Percentiles rank a stretch among this genome's conserved stretches.
These are phyloP conservation scores for Globodera rostochiensis DNA, from an alignment of 1,140 invertebrate species.

Conservation along the genomic window DNA sequence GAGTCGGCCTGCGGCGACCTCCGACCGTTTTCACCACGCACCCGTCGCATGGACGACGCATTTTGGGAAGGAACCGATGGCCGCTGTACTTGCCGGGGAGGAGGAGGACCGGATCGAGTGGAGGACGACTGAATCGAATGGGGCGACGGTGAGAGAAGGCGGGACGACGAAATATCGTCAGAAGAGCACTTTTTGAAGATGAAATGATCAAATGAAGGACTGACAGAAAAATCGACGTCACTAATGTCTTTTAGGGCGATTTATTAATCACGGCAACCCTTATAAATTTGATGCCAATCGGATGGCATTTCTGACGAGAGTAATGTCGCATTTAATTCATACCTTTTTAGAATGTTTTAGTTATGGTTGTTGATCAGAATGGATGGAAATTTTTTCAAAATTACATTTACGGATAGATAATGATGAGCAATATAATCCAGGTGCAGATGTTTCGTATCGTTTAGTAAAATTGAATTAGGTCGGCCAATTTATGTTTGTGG, in stretches of 20 bases:
- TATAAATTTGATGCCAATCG: too few species aligned
- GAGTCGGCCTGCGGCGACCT: background rate
- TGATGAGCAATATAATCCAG: background rate
- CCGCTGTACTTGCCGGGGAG: background rate
- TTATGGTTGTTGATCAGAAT: too few species aligned
- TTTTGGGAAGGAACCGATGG: background rate
- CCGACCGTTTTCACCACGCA: background rate
- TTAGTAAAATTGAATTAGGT: background rate
- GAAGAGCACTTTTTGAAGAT: background rate
- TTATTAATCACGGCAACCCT: too few species aligned
- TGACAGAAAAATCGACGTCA: background rate
- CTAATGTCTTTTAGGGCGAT: too few species aligned
- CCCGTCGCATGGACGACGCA: background rate
- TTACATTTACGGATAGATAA: background rate
- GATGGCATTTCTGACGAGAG: too few species aligned
- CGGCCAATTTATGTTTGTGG: background rate
- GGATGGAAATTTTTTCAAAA: too few species aligned
- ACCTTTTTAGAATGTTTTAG: too few species aligned
- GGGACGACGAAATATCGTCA: background rate
- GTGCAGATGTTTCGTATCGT: background rate
- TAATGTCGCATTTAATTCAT: too few species aligned
- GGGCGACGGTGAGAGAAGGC: conserved; percentile 4
- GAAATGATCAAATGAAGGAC: background rate
- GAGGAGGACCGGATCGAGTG: conserved; percentile 8
- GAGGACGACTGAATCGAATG: background rate